Evolutionary conservation across 2,888 invertebrate genomes (phyloP).

Genomic region (Kryphioiulus occultus): DNA sequence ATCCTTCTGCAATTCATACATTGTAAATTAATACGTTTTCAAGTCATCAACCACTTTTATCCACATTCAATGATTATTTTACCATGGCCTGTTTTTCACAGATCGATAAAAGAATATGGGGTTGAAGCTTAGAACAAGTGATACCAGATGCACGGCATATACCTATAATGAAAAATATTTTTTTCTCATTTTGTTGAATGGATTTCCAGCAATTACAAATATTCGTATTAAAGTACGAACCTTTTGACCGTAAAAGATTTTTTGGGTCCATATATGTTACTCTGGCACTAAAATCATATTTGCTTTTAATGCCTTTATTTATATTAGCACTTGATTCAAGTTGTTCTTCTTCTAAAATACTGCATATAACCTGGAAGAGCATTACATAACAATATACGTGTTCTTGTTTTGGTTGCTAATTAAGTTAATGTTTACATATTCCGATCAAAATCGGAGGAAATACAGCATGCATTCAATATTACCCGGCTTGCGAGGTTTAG

Average conservation of each 20-base stretch:
- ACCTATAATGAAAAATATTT: neutral
- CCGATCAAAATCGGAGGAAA: too few species aligned
- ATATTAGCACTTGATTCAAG: neutral
- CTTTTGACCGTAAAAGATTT: neutral
- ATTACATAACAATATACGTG: neutral
- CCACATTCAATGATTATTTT: neutral
- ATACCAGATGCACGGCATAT: constrained; percentile 1
- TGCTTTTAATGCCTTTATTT: neutral
- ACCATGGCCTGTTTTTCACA: neutral
- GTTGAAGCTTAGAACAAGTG: neutral
- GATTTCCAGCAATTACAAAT: neutral
- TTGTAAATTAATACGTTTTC: neutral
- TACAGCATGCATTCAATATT: neutral
- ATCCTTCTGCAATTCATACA: neutral
- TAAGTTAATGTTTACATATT: too few species aligned
- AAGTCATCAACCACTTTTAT: neutral
- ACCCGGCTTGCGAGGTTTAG: constrained; percentile 33
- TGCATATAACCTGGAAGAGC: constrained; percentile 39
- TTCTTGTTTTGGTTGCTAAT: too few species aligned
- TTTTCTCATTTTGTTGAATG: too few species aligned
- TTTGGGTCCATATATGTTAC: neutral
- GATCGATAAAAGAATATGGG: neutral
- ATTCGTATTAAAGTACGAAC: neutral
- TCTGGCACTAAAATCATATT: neutral
- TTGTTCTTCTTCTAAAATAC: constrained; percentile 39